phyloP scores from a whole-genome alignment of 2,113 vertebrate species.

The Laticauda laticaudata region DNA sequence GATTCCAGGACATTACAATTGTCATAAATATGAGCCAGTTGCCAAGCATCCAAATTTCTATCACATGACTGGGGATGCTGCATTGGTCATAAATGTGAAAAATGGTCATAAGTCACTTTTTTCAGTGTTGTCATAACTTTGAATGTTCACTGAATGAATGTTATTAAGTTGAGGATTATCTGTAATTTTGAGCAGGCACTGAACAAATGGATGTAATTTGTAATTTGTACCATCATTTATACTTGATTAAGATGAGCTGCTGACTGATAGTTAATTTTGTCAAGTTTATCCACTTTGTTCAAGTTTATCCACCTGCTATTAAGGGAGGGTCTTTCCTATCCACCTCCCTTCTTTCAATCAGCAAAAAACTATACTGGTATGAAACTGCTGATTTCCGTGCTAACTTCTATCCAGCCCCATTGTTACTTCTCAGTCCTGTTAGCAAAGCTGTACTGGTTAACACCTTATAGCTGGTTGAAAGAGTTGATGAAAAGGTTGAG shows the following conservation, averaged over 20 bases:
- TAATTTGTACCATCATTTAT: background rate
- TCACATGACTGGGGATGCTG: background rate
- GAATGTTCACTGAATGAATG: background rate
- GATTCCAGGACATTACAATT: background rate
- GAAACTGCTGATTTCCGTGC: background rate
- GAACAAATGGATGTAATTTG: background rate
- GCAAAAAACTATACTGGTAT: background rate
- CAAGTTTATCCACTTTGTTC: constrained; percentile 46
- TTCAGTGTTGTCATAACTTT: background rate
- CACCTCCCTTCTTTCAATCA: background rate
- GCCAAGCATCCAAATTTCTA: background rate
- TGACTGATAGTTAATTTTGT: background rate
- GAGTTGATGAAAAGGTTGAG: background rate
- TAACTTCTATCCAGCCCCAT: background rate
- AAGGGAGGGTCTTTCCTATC: background rate
- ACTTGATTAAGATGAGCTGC: constrained; percentile 6
- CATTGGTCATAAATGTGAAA: background rate
- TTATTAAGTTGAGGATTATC: background rate
- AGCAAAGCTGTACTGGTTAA: background rate
- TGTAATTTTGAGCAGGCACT: background rate
- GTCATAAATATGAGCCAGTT: background rate
- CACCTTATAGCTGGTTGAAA: background rate
- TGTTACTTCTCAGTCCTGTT: background rate
- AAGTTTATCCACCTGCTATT: background rate
- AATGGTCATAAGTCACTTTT: background rate